Evolutionary conservation across 2,888 invertebrate genomes (phyloP).

Genomic region (Agrotis puta): DNA sequence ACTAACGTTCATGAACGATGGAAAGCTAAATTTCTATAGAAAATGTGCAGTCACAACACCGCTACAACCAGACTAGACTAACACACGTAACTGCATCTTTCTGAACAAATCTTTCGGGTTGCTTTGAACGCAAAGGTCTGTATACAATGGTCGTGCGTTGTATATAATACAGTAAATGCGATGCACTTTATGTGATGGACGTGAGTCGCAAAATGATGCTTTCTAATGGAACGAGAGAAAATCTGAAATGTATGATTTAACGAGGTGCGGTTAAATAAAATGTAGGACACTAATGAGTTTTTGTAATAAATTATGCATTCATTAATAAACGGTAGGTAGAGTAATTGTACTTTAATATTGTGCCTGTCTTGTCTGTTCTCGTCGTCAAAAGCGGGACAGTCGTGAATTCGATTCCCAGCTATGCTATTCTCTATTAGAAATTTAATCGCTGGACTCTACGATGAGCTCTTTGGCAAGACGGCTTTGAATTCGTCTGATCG

Average conservation of each 20-base stretch:
- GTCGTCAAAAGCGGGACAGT: no score
- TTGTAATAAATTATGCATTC: no score
- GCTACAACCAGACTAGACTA: conserved; percentile 34
- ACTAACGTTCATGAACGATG: conserved; percentile 30
- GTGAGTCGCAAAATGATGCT: conserved; percentile 48
- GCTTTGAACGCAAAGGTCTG: conserved; percentile 16
- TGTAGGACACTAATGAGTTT: not conserved
- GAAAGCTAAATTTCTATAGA: conserved; percentile 69
- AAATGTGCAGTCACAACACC: conserved; percentile 45
- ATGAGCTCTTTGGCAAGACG: no score
- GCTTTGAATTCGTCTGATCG: no score
- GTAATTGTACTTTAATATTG: no score
- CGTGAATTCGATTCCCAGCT: no score
- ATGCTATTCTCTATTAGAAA: no score
- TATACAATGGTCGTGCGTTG: conserved; percentile 25
- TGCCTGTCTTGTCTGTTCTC: no score
- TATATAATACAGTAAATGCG: conserved; percentile 27
- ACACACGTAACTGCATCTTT: conserved; percentile 46
- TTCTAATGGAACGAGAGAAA: conserved; percentile 60
- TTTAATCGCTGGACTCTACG: no score
- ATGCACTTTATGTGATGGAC: conserved; percentile 59
- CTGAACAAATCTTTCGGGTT: not conserved
- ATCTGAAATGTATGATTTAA: conserved; percentile 41
- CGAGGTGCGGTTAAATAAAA: conserved; percentile 3
- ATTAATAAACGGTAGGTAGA: no score